These are phyloP conservation scores for Dysdera silvatica DNA, from an alignment of 1,140 invertebrate species.

Conservation along the genomic window DNA sequence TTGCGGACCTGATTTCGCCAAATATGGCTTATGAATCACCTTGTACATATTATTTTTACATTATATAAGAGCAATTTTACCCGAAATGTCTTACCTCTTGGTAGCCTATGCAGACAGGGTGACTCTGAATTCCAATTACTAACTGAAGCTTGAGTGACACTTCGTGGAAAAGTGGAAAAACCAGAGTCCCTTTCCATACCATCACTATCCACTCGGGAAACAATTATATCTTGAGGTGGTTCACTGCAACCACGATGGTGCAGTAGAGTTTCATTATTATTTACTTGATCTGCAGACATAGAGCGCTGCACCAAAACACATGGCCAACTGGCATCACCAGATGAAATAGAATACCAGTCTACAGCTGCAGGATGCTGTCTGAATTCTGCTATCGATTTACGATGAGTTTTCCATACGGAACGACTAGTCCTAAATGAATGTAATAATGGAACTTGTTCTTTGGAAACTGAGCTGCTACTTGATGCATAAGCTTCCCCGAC, in stretches of 20 bases:
- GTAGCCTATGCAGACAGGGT: conserved; percentile 4
- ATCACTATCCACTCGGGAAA: background rate
- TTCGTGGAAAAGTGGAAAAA: conserved; percentile 19
- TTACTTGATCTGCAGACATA: conserved; percentile 13
- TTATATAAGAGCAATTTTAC: too few relatives aligned
- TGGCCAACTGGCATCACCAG: background rate
- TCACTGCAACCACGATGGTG: background rate
- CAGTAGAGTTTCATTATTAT: background rate
- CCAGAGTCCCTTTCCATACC: background rate
- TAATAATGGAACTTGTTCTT: conserved; percentile 13
- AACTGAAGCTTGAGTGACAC: conserved; percentile 3
- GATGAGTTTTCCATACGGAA: background rate
- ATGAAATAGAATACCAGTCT: background rate
- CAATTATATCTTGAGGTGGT: background rate
- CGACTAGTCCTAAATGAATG: conserved; percentile 8
- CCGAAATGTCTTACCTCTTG: conserved; percentile 29
- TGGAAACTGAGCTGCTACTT: background rate
- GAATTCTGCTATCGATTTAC: background rate
- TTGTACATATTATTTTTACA: too few relatives aligned
- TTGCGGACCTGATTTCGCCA: too few relatives aligned
- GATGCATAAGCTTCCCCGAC: background rate
- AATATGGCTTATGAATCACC: too few relatives aligned
- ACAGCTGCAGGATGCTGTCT: background rate
- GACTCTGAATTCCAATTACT: conserved; percentile 26
- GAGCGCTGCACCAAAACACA: background rate